phyloP scores from a whole-genome alignment of 2,797 vertebrate genomes.

The Erpetoichthys calabaricus region DNA sequence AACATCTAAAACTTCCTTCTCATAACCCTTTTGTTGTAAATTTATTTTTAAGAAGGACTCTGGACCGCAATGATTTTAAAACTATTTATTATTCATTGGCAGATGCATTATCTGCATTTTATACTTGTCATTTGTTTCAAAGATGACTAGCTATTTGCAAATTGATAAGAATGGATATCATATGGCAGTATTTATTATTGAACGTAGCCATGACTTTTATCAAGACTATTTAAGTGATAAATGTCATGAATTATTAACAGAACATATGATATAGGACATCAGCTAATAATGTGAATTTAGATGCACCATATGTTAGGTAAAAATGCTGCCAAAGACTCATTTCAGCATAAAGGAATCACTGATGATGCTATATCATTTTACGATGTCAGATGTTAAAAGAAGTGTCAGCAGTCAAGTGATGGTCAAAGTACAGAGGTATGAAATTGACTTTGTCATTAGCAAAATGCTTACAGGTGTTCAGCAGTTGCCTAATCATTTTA shows the following conservation, averaged over 20 bases:
- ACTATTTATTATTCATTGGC: too few species aligned
- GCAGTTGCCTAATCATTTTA: slow-evolving; percentile 3
- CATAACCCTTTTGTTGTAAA: too few species aligned
- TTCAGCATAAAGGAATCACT: slow-evolving; percentile 41
- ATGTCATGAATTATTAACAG: slow-evolving; percentile 40
- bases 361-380: not conserved
- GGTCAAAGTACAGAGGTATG: not conserved
- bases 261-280: slow-evolving; percentile 51
- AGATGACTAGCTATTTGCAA: slow-evolving; percentile 19
- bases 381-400: not conserved
- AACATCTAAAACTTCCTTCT: too few species aligned
- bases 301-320: slow-evolving; percentile 46
- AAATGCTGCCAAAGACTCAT: slow-evolving; percentile 37
- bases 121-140: slow-evolving; percentile 23
- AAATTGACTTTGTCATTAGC: slow-evolving; percentile 10
- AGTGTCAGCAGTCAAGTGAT: slow-evolving; percentile 1
- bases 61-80: too few species aligned
- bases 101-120: too few species aligned
- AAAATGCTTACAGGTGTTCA: slow-evolving; percentile 6
- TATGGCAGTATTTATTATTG: slow-evolving; percentile 37
- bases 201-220: slow-evolving; percentile 13
- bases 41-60: too few species aligned
- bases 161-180: slow-evolving; percentile 40
- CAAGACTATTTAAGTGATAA: slow-evolving; percentile 40
- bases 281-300: slow-evolving; percentile 53